Base-by-base conservation (phyloP, 2,797 vertebrate species). In the Cottoperca gobio region DNA sequence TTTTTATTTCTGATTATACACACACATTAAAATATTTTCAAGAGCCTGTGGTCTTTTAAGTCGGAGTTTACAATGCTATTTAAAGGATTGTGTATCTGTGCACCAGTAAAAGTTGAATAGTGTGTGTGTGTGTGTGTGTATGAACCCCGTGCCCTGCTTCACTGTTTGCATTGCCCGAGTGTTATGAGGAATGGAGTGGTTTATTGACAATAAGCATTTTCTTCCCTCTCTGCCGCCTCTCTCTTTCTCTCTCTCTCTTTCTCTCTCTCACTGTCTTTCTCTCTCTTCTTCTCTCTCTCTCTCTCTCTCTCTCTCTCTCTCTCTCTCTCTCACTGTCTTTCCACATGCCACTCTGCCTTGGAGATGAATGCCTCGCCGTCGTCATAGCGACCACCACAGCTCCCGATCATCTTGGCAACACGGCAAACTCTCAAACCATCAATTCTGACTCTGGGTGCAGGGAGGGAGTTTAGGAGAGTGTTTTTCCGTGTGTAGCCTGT, bases 131-230 rank as follows among this genome's bases (percentile, higher is more conserved):
- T n/a, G n/a, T n/a, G n/a, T n/a, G n/a, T n/a, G 62, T 79, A 33
- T 82, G 79, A 86, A 91, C 87, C 68, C 76, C 57, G 60, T 76
- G 83, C 71, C 74, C 82, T 58, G 26, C 70, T 40, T 42, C 54
- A 19, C 33, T 85, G 88, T 90, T 91, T 91, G 78, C 89, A 52
- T 63, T 86, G 77, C 26, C 54, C 28, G 45, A 81, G 66, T 78
- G 73, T 86, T 85, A 88, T 86, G 82, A 87, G 79, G 78, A 86
- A 81, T 61, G 55, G 67, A 89, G 82, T 42, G 49, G 37, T 87
- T 88, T 91, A 90, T 89, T 93, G 86, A 91, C 82, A 70, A 78
- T 78, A 86, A 81, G 84, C 69, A 76, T 85, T 90, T 88, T 67
- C 77, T 66, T 83, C 59, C 24, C 67, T 70, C 48, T 16, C 68